These are phyloP conservation scores for Drosophila parthenogenetica DNA, from an alignment of 2,888 invertebrate species.

Conservation along the genomic window DNA sequence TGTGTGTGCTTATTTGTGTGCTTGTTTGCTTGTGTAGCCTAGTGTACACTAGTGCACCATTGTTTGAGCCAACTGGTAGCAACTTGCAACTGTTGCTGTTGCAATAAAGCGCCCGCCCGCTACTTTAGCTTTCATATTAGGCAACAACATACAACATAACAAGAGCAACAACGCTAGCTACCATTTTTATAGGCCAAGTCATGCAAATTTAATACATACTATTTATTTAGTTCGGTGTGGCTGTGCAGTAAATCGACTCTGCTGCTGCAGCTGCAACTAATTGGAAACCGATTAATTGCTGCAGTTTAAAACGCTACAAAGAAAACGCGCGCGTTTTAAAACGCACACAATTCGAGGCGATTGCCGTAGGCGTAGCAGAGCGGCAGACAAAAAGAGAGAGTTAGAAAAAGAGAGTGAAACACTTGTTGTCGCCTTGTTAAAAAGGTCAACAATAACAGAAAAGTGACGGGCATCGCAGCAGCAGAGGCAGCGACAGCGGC, in stretches of 20 bases:
- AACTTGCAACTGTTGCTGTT: slow-evolving; percentile 48
- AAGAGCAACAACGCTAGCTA: slow-evolving; percentile 25
- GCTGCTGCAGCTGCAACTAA: slow-evolving; percentile 30
- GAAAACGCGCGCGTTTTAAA: slow-evolving; percentile 37
- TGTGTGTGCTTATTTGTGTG: slow-evolving; percentile 22
- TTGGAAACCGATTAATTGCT: slow-evolving; percentile 19
- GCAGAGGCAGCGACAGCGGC: slow-evolving; percentile 16
- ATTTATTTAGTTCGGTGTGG: slow-evolving; percentile 44
- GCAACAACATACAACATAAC: slow-evolving; percentile 53
- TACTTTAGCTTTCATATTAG: slow-evolving; percentile 63
- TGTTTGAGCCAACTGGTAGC: slow-evolving; percentile 52
- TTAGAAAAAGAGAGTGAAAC: slow-evolving; percentile 9
- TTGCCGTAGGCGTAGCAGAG: slow-evolving; percentile 13
- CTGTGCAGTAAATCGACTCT: slow-evolving; percentile 23
- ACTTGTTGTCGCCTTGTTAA: slow-evolving; percentile 33
- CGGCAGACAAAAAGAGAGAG: not conserved
- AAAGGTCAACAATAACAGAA: slow-evolving; percentile 42
- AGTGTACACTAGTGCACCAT: slow-evolving; percentile 48
- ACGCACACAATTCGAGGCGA: not conserved
- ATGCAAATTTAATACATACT: slow-evolving; percentile 50
- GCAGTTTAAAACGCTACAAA: slow-evolving; percentile 14
- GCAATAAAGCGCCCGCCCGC: slow-evolving; percentile 66
- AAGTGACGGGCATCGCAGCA: slow-evolving; percentile 21
- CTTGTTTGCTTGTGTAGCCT: slow-evolving; percentile 21
- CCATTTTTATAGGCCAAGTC: slow-evolving; percentile 45